Evolutionary conservation across 2,113 vertebrate species (phyloP).

Genomic region (Serilophus lunatus): DNA sequence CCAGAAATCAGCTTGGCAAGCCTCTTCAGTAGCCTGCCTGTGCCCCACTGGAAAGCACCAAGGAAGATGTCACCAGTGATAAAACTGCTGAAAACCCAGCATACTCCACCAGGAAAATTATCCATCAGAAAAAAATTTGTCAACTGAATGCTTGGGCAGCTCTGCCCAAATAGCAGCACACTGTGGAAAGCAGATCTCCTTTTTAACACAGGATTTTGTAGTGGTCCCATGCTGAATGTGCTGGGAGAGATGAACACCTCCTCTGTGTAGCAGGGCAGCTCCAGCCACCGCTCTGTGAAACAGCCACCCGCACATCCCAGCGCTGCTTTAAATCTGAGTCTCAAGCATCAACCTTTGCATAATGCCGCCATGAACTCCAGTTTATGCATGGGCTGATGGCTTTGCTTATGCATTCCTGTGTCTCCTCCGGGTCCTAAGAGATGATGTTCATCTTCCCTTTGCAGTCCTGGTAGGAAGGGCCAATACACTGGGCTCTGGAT

Average conservation of each 20-base stretch:
- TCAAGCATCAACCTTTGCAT: not conserved
- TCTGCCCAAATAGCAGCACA: not conserved
- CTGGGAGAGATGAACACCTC: not conserved
- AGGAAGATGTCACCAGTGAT: not conserved
- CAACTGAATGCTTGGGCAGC: accelerated
- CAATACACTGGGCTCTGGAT: not conserved
- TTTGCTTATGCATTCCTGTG: not conserved
- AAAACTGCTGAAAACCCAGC: not conserved
- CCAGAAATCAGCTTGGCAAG: not conserved
- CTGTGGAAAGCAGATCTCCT: not conserved
- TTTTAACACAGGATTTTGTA: not conserved
- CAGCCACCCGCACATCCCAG: not conserved
- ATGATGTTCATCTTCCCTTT: not conserved
- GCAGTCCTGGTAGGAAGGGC: not conserved
- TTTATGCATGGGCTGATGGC: not conserved
- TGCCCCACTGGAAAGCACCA: not conserved
- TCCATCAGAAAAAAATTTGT: not conserved
- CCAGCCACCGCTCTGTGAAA: accelerated
- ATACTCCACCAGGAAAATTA: not conserved
- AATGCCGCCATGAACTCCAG: not conserved
- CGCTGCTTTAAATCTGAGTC: accelerated
- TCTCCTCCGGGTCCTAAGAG: not conserved
- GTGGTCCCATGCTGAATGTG: not conserved
- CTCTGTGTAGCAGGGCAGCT: not conserved
- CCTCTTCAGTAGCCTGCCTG: not conserved